phyloP scores from a whole-genome alignment of 2,113 vertebrate genomes.

The Aspiorhynchus laticeps region DNA sequence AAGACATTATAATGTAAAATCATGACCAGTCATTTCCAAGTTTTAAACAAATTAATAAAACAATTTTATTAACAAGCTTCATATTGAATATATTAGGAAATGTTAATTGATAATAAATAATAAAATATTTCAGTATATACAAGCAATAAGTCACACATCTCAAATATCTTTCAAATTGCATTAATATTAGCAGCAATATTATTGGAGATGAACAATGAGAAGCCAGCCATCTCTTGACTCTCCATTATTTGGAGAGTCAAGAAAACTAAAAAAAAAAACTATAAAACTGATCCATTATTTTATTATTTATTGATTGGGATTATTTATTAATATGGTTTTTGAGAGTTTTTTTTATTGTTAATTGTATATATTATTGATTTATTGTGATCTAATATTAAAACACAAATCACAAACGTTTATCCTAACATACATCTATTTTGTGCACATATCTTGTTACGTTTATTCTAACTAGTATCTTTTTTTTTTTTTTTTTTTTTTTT shows the following conservation, averaged over 20 bases:
- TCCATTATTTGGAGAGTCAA: background rate
- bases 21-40: background rate
- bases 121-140: background rate
- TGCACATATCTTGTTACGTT: constrained; percentile 63
- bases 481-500: background rate
- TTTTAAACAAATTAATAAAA: background rate
- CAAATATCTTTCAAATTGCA: background rate
- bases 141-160: background rate
- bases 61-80: background rate
- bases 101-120: background rate
- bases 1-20: background rate
- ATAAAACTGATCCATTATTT: background rate
- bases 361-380: background rate
- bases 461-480: constrained; percentile 65
- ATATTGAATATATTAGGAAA: background rate
- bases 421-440: background rate
- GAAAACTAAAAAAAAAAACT: too few species aligned
- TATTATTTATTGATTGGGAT: too few species aligned
- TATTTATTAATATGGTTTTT: too few species aligned
- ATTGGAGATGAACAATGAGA: background rate
- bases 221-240: background rate
- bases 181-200: background rate
- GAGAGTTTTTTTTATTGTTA: background rate
- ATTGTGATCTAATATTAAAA: background rate
- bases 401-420: background rate